Conservation (phyloP, 2,888 invertebrate species). For the Lycophotia porphyrea region DNA sequence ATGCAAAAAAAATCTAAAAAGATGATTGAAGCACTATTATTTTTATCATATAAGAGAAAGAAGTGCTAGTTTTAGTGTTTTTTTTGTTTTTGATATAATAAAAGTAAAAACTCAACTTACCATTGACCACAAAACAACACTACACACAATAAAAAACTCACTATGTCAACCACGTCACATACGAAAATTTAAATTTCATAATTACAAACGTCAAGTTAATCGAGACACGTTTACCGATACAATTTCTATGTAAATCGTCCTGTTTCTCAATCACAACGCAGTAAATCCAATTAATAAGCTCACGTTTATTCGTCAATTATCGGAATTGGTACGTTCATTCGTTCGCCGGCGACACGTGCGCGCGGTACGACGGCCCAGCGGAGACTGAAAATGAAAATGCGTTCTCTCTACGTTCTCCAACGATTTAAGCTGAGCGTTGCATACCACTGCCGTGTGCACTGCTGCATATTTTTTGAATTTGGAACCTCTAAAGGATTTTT, state of each 20-base stretch:
- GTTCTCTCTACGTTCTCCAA: conserved; percentile 49
- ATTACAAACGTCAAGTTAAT: conserved; percentile 52
- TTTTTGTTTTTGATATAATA: not conserved
- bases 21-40: not conserved
- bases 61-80: no score
- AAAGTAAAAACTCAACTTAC: conserved; percentile 51
- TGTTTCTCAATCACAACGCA: conserved; percentile 63
- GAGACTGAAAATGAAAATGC: conserved; percentile 58
- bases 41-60: no score
- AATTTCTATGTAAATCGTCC: conserved; percentile 67
- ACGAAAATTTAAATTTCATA: conserved; percentile 50
- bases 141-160: conserved; percentile 52
- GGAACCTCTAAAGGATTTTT: conserved; percentile 43
- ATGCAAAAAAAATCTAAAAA: not conserved
- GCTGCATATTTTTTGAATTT: conserved; percentile 58
- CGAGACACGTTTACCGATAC: conserved; percentile 55
- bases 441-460: conserved; percentile 54
- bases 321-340: conserved; percentile 51
- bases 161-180: conserved; percentile 57
- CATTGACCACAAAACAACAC: conserved; percentile 55
- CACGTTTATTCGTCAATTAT: conserved; percentile 69
- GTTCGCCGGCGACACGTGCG: conserved; percentile 42
- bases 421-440: conserved; percentile 56
- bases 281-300: conserved; percentile 68
- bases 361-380: conserved; percentile 47